Evolutionary conservation across 1,140 invertebrate genomes (phyloP).

Genomic region (Meloidogyne exigua): DNA sequence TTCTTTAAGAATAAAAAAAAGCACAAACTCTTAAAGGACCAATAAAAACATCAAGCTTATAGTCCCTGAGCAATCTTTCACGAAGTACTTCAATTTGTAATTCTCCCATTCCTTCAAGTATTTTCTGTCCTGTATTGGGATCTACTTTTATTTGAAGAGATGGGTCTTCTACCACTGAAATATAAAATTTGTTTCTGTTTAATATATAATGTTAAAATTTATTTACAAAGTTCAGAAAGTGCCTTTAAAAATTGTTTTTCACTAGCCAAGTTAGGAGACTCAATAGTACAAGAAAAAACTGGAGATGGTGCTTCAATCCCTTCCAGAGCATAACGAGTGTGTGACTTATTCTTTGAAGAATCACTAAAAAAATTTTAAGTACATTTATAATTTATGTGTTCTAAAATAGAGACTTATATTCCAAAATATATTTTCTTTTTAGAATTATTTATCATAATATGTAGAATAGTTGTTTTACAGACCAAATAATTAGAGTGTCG

Average conservation of each 20-base stretch:
- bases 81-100: constrained; percentile 91
- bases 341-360: not conserved
- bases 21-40: constrained; percentile 83
- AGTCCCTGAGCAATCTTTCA: constrained; percentile 80
- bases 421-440: constrained; percentile 28
- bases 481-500: constrained; percentile 76
- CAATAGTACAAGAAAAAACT: constrained; percentile 94
- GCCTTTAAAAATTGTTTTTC: constrained; percentile 79
- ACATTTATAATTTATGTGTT: not conserved
- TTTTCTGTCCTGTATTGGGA: constrained; percentile 54
- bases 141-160: constrained; percentile 70
- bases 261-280: constrained; percentile 78
- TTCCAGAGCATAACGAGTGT: constrained; percentile 64
- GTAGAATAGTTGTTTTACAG: not conserved
- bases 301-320: constrained; percentile 79
- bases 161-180: constrained; percentile 78
- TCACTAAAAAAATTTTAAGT: not conserved
- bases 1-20: not conserved
- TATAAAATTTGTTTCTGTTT: not conserved
- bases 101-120: constrained; percentile 79
- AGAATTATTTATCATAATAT: constrained; percentile 8
- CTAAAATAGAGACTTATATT: not conserved
- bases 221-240: constrained; percentile 74
- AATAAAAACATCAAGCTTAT: constrained; percentile 86
- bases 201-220: not conserved